Percentiles rank a stretch among this genome's conserved stretches.
These are phyloP conservation scores for Hecatera dysodea DNA, from an alignment of 2,888 invertebrate species.

Conservation along the genomic window DNA sequence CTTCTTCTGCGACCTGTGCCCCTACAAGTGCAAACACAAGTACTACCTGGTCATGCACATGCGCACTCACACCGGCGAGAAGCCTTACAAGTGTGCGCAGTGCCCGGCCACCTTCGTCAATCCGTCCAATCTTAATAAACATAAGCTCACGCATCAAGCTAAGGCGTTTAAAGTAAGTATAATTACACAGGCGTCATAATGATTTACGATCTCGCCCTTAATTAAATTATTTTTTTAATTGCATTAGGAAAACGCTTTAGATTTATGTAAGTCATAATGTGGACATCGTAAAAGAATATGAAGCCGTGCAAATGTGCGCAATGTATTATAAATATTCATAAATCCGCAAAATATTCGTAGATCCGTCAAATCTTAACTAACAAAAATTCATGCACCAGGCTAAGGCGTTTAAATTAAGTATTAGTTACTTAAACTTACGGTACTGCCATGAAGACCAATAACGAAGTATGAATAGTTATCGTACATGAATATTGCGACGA, in stretches of 20 bases:
- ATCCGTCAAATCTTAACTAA: conserved; percentile 93
- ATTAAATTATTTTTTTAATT: too few relatives aligned
- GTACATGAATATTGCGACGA: too few relatives aligned
- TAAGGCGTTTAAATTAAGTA: conserved; percentile 85
- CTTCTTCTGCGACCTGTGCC: conserved; percentile 89
- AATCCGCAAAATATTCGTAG: conserved; percentile 91
- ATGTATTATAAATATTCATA: too few relatives aligned
- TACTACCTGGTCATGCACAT: conserved; percentile 90
- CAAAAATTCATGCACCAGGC: conserved; percentile 91
- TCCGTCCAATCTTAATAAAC: conserved; percentile 92
- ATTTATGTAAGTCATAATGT: too few relatives aligned
- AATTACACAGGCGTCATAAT: too few relatives aligned
- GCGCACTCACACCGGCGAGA: conserved; percentile 89
- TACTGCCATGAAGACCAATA: too few relatives aligned
- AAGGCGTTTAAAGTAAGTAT: conserved; percentile 85
- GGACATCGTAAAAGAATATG: conserved; percentile 50
- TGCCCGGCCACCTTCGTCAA: conserved; percentile 92
- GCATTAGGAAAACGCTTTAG: too few relatives aligned
- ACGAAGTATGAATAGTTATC: too few relatives aligned
- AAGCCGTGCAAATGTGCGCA: conserved; percentile 86
- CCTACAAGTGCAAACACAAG: conserved; percentile 88
- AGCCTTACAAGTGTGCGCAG: conserved; percentile 86
- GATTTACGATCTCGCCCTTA: too few relatives aligned
- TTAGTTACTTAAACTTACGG: background rate
- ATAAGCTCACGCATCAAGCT: conserved; percentile 91